Base-by-base conservation (phyloP, 2,113 vertebrate species). In the Sorex araneus region DNA sequence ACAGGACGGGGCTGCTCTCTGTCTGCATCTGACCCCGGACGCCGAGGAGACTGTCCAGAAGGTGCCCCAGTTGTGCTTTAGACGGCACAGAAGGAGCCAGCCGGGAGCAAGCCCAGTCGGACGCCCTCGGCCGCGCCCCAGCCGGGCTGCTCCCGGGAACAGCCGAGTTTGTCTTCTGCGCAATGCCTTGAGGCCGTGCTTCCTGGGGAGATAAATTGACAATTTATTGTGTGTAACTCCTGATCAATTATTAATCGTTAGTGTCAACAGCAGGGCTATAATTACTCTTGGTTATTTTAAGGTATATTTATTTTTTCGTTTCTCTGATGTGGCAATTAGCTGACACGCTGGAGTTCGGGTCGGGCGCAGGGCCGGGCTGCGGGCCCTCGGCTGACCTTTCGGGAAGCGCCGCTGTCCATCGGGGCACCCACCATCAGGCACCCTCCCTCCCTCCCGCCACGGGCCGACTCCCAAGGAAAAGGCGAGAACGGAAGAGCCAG, bases 181-280 rank as follows among this genome's bases (percentile, higher is more conserved):
- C 50, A 67, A 32, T 45, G 47, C 40, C 40, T 40, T 40, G 93
- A 86, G 23, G 54, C n/a, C 69, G 78, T 74, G 69, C 96, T 95
- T 97, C 96, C 94, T 96, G 90, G 69, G 88, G 92, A 97, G 96
- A 97, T 97, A 97, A 98, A 98, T 97, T 93, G 98, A 95, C 97
- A 97, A 98, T 97, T 97, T 98, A 97, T 98, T 97, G 97, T 97
- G 96, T 96, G 97, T 97, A 97, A 97, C 93, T 97, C 95, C 96
- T 97, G 97, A 98, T 98, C 98, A 98, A 98, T 98, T 98, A 98
- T 98, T 98, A 98, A 98, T 98, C 97, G 83, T 97, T 97, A 97
- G 97, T 97, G 97, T 98, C 97, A 98, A 98, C 97, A 98, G 97
- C 96, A 78, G 96, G 95, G 97, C 97, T 97, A 98, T 98, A 98